Percentiles rank a stretch among this genome's conserved stretches.
Conservation (phyloP, 2,888 invertebrate species). For the Caenorhabditis afra region DNA sequence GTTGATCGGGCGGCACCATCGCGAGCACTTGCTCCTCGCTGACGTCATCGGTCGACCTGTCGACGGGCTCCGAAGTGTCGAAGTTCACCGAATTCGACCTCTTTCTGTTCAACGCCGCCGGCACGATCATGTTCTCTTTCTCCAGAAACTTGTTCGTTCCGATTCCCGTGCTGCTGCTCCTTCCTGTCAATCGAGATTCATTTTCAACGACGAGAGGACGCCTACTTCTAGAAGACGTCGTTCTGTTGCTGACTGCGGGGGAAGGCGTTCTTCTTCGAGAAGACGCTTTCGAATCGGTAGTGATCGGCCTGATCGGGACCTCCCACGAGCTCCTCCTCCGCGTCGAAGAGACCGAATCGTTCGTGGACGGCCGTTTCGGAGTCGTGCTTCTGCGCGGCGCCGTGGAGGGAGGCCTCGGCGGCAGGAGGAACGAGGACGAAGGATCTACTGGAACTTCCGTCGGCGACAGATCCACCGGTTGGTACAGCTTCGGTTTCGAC, state of each 20-base stretch:
- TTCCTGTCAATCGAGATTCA: slow-evolving; percentile 11
- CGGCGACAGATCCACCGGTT: slow-evolving; percentile 65
- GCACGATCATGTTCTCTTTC: slow-evolving; percentile 73
- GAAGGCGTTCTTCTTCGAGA: slow-evolving; percentile 33
- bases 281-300: slow-evolving; percentile 30
- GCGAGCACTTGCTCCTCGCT: slow-evolving; percentile 55
- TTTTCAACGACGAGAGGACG: neutral
- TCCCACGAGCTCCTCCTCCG: too few relatives aligned
- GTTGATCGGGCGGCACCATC: slow-evolving; percentile 53
- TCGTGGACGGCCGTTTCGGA: slow-evolving; percentile 36
- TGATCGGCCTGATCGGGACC: slow-evolving; percentile 37
- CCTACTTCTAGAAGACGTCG: slow-evolving; percentile 23
- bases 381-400: neutral
- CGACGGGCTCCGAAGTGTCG: slow-evolving; percentile 33
- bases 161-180: slow-evolving; percentile 40
- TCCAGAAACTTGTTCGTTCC: slow-evolving; percentile 68
- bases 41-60: slow-evolving; percentile 47
- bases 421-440: slow-evolving; percentile 49
- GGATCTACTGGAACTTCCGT: slow-evolving; percentile 54
- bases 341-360: slow-evolving; percentile 34
- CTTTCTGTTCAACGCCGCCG: slow-evolving; percentile 65
- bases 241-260: slow-evolving; percentile 12
- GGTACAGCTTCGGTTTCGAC: slow-evolving; percentile 59
- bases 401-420: slow-evolving; percentile 50
- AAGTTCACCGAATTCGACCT: slow-evolving; percentile 29